phyloP scores from a whole-genome alignment of 2,888 invertebrate species.

The Hyppa rectilinea region DNA sequence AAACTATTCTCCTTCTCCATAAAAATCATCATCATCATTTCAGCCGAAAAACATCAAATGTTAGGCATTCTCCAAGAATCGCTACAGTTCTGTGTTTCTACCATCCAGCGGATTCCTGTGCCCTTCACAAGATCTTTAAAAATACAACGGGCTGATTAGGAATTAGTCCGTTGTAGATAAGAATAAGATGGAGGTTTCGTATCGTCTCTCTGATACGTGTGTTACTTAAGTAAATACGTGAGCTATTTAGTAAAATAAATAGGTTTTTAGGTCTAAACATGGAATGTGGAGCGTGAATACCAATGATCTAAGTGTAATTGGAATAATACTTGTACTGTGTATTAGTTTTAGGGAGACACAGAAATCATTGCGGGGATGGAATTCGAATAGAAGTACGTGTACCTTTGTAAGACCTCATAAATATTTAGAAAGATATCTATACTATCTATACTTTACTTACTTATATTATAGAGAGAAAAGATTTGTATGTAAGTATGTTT shows the following conservation, averaged over 20 bases:
- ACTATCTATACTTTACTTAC: too few species aligned
- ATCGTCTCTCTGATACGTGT: neutral
- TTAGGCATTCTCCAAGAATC: too few species aligned
- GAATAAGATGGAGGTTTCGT: neutral
- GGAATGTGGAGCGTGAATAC: slow-evolving; percentile 13
- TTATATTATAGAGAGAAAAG: too few species aligned
- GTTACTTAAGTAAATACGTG: slow-evolving; percentile 36
- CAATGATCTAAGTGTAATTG: slow-evolving; percentile 25
- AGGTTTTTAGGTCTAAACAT: neutral
- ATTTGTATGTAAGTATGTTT: too few species aligned
- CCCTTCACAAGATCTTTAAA: too few species aligned
- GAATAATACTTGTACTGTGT: slow-evolving; percentile 4
- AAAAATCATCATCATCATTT: too few species aligned
- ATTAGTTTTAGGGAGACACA: slow-evolving; percentile 14
- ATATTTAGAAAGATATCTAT: neutral
- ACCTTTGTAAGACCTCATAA: neutral
- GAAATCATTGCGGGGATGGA: neutral
- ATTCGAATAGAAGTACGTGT: neutral
- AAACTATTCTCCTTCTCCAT: neutral
- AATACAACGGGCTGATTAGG: neutral
- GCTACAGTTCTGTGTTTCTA: too few species aligned
- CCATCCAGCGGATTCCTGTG: too few species aligned
- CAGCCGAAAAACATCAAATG: too few species aligned
- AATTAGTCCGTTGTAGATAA: neutral
- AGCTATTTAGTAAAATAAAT: slow-evolving; percentile 24